Percentiles rank a stretch among this genome's conserved stretches.
Evolutionary conservation across 2,113 vertebrate genomes (phyloP).

Genomic region (Brachirus orientalis): DNA sequence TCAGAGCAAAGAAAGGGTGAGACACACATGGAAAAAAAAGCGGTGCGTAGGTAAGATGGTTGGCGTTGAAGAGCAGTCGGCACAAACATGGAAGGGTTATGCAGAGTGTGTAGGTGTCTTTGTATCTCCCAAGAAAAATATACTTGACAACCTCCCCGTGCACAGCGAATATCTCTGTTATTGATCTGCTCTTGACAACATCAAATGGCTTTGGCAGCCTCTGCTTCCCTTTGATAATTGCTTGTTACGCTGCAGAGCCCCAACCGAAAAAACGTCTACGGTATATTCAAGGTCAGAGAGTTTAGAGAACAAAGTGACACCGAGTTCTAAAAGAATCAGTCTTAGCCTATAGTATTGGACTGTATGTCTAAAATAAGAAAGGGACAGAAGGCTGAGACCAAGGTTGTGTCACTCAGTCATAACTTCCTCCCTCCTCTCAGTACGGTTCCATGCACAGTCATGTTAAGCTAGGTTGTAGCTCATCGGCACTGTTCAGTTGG

Average conservation of each 20-base stretch:
- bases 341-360: neutral
- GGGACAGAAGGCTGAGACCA: no score
- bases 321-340: neutral
- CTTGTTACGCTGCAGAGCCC: conserved; percentile 1
- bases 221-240: conserved; percentile 19
- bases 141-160: conserved; percentile 6
- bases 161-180: conserved; percentile 28
- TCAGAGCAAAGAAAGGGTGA: neutral
- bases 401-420: no score
- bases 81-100: neutral
- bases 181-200: conserved; percentile 34
- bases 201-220: conserved; percentile 19
- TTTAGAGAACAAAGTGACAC: neutral
- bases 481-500: no score
- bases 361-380: no score
- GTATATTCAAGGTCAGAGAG: neutral
- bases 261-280: neutral
- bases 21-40: neutral
- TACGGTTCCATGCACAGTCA: no score
- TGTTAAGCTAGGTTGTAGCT: no score
- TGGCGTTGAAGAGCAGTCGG: conserved; percentile 9
- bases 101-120: conserved; percentile 18
- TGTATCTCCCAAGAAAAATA: conserved; percentile 8
- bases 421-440: no score
- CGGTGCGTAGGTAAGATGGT: conserved; percentile 20